A percentile compares a stretch with the other conserved stretches of the same genome.
Evolutionary conservation across 2,888 invertebrate genomes (phyloP).

Genomic region (Ctenicera cuprea): DNA sequence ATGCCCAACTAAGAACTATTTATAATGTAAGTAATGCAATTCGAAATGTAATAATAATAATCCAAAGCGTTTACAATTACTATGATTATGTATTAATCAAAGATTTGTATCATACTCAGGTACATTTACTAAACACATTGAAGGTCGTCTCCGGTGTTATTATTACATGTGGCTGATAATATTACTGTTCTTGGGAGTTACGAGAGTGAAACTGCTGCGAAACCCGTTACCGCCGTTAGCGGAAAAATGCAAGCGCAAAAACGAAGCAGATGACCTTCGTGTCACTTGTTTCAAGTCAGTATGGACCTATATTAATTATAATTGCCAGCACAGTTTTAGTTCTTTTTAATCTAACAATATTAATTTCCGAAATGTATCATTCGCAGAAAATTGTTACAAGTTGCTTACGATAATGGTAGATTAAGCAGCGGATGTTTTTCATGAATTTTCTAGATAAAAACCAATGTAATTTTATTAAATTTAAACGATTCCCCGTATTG

Average conservation of each 20-base stretch:
- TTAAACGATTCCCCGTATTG: background rate
- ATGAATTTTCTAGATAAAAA: background rate
- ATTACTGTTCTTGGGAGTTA: slow-evolving; percentile 56
- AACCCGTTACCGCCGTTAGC: slow-evolving; percentile 58
- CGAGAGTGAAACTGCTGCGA: slow-evolving; percentile 57
- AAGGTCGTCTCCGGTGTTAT: slow-evolving; percentile 55
- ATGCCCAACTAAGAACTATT: too few species aligned
- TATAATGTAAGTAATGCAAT: too few species aligned
- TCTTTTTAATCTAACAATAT: background rate
- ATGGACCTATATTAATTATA: slow-evolving; percentile 26
- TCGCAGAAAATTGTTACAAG: background rate
- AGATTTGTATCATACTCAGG: slow-evolving; percentile 9
- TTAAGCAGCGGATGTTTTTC: slow-evolving; percentile 8
- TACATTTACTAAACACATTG: slow-evolving; percentile 57
- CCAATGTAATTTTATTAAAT: background rate
- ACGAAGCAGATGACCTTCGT: slow-evolving; percentile 60
- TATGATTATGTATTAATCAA: background rate
- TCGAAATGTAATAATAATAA: too few species aligned
- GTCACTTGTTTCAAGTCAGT: slow-evolving; percentile 48
- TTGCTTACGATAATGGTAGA: too few species aligned
- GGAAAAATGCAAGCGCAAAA: slow-evolving; percentile 60
- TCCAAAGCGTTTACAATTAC: too few species aligned
- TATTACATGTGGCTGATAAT: slow-evolving; percentile 54
- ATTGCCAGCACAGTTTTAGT: background rate
- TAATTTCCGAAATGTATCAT: background rate